A percentile compares a stretch with the other conserved stretches of the same genome.
Conservation (phyloP, 2,888 invertebrate genomes). For the Drosophila formosana region DNA sequence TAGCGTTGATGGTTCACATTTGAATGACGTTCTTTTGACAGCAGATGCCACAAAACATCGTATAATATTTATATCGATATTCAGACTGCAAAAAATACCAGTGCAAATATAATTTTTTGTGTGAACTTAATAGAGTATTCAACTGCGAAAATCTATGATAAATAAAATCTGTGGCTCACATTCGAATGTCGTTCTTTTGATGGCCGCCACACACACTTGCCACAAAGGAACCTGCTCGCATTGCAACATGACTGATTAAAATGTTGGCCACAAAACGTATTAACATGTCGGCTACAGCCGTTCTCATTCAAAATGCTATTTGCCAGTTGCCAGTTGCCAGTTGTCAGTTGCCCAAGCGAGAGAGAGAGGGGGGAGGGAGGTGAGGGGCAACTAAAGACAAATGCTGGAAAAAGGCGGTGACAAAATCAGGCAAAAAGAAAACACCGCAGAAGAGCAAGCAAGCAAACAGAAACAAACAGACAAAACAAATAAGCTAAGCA, state of each 20-base stretch:
- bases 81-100: too few relatives aligned
- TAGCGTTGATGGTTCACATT: too few relatives aligned
- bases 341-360: constrained; percentile 6
- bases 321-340: constrained; percentile 22
- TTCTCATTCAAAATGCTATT: constrained; percentile 38
- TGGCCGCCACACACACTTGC: constrained; percentile 3
- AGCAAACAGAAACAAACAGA: constrained; percentile 55
- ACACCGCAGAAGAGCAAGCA: constrained; percentile 48
- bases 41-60: too few relatives aligned
- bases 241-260: constrained; percentile 61
- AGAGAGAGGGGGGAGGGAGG: neutral
- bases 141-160: neutral
- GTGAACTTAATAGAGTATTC: neutral
- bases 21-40: too few relatives aligned
- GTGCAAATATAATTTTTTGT: neutral
- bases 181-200: constrained; percentile 10
- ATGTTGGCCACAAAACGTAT: constrained; percentile 75
- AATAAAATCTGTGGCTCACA: neutral
- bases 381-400: constrained; percentile 42
- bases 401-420: constrained; percentile 39
- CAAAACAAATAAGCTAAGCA: constrained; percentile 80
- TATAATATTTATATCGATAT: too few relatives aligned
- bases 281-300: constrained; percentile 70
- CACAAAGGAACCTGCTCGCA: neutral
- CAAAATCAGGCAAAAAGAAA: constrained; percentile 63